Base-by-base conservation (phyloP, 2,113 vertebrate genomes). In the Pelodiscus sinensis region DNA sequence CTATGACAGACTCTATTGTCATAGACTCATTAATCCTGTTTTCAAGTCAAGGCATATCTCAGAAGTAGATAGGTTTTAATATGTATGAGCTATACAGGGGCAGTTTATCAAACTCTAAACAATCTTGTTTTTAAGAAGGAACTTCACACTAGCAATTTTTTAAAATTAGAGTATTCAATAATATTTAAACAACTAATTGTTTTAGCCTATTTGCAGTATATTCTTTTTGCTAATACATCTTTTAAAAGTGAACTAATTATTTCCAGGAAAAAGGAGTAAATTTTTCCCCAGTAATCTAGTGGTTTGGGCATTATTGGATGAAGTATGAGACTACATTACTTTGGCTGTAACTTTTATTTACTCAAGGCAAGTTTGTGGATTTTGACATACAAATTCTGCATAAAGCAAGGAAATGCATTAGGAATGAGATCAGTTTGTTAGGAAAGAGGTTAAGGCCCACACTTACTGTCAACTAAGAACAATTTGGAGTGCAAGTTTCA, bases 381-480 rank as follows among this genome's bases (percentile, higher is more conserved):
- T 87, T 38, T 79, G 60, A 35, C n/a, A 22, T 79, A n/a, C 31
- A 79, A 54, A 84, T 84, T 60, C 79, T 52, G 62, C 44, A 77
- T 58, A 50, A 88, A 38, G 7, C 68, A 91, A 91, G 62, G 56
- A 56, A 82, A 85, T 88, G 85, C 85, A 96, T 97, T 94, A 95
- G 54, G 84, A 95, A 56, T 56, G 89, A 95, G 58, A 84, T 87
- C n/a, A 65, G 82, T 65, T 92, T 96, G 81, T 58, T 90, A 82
- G 75, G 68, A 62, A 91, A 91, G 78, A 85, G 0, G 1, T 31
- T 73, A 87, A 93, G 81, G 87, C 55, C 71, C 44, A 82, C 52
- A 92, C 60, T 79, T 91, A 24, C 8, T 85, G 65, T 90, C 90
- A 95, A 94, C 94, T 96, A 96, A 84, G 90, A 92, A 80, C 88